Evolutionary conservation across 2,113 vertebrate genomes (phyloP).

Genomic region (Todiramphus saurophagus): DNA sequence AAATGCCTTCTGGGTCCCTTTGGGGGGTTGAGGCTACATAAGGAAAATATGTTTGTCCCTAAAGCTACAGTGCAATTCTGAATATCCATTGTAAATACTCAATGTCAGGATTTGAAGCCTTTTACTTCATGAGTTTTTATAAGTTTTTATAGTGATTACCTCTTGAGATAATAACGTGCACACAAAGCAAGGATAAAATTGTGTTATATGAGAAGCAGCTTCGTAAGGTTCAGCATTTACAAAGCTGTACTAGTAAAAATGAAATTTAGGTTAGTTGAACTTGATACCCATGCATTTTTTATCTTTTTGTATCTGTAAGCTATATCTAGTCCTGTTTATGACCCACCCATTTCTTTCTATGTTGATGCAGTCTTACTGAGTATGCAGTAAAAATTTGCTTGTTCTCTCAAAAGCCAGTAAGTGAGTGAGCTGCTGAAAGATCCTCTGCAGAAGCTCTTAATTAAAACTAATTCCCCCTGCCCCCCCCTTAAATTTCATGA

Average conservation of each 20-base stretch:
- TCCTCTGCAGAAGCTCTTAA: neutral
- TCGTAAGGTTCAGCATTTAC: neutral
- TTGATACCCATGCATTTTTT: neutral
- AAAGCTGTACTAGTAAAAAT: neutral
- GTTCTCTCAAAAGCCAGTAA: neutral
- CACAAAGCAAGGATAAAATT: neutral
- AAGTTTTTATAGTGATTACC: neutral
- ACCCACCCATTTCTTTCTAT: no score
- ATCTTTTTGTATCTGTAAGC: neutral
- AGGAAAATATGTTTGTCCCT: neutral
- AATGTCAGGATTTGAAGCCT: neutral
- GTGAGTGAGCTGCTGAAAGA: neutral
- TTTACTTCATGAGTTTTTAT: neutral
- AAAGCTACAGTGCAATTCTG: neutral
- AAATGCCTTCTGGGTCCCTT: neutral
- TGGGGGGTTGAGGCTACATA: neutral
- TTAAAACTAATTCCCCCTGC: neutral
- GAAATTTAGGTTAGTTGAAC: neutral
- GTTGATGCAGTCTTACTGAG: neutral
- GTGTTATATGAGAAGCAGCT: neutral
- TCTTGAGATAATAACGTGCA: neutral
- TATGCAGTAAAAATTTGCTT: neutral
- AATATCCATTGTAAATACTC: neutral
- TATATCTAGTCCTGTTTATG: neutral
- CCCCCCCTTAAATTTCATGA: neutral